Base-by-base conservation (phyloP, 2,888 invertebrate genomes). In the Steinernema scapterisci region DNA sequence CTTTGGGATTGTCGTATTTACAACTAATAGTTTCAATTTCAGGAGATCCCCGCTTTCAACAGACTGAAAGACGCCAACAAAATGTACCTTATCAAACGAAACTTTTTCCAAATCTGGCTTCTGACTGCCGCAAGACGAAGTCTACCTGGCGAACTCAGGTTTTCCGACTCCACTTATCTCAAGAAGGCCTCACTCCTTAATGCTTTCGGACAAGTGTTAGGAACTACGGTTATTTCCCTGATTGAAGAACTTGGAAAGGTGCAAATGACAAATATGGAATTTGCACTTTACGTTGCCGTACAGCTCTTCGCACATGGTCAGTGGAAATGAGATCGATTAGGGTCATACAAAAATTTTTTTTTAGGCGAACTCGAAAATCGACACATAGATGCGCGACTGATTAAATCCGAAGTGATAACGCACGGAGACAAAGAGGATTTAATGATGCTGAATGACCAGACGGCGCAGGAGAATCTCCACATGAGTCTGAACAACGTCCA, bases 291-390 rank as follows among this genome's bases (percentile, higher is more conserved):
- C 31, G 25, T 63, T 27, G 38, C 63, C 23, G 63, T 31, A 9
- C 63, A 63, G 19, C 63, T 63, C 16, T 63, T 63, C 31, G 63
- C 52, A 23, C 52, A 52, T 21, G 52, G 52, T 52, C 52, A 52
- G 52, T 52, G 19, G 19, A 19, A 23, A 21, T 23, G 52, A 11
- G 25, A 38, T 63, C 63, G 25, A 63, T 38, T 38, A 63, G 16
- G 6, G 25, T 63, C 63, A 63, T 7, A 6, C 27, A 21, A 7
- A 13, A 13, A 25, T 25, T 63, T 23, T 7, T 25, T 27, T 63
- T 27, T 31, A 63, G 31, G 63, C 63, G 63, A 2, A 7, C 9
- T 23, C 38, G 38, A 38, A 38, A 38, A 38, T 38, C 3, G 3
- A 38, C 38, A 38, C 38, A 38, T 3, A 38, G 9, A 38, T 3